Evolutionary conservation across 2,888 invertebrate species (phyloP).

Genomic region (Rapana venosa): DNA sequence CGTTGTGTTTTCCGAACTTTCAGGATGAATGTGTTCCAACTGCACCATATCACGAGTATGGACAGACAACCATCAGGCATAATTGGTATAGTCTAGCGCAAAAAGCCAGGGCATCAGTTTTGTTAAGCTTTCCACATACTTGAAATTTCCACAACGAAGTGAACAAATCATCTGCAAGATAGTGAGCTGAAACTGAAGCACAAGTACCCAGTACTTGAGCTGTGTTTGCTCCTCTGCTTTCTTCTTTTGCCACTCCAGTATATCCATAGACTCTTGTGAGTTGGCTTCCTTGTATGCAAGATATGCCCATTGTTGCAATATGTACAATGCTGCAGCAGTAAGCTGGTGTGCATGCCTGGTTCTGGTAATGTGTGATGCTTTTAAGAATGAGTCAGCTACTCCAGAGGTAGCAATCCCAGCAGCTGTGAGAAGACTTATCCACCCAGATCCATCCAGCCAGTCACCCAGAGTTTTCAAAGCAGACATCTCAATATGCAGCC

Average conservation of each 20-base stretch:
- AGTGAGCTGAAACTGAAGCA: background rate
- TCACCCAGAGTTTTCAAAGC: constrained; percentile 58
- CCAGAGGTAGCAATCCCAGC: constrained; percentile 62
- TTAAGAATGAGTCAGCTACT: constrained; percentile 59
- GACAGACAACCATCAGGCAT: constrained; percentile 51
- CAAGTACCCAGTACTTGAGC: constrained; percentile 45
- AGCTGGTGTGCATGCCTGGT: constrained; percentile 6
- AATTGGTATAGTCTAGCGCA: constrained; percentile 47
- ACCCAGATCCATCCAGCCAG: constrained; percentile 62
- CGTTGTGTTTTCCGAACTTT: constrained; percentile 36
- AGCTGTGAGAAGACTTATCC: constrained; percentile 55
- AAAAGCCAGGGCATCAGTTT: constrained; percentile 48
- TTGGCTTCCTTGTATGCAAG: background rate
- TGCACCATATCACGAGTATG: constrained; percentile 41
- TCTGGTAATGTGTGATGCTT: constrained; percentile 50
- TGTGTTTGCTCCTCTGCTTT: constrained; percentile 27
- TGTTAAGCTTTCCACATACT: constrained; percentile 39
- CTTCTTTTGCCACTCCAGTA: constrained; percentile 20
- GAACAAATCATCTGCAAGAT: constrained; percentile 18
- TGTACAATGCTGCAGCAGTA: constrained; percentile 23
- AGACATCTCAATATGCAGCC: constrained; percentile 58
- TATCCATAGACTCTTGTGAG: background rate
- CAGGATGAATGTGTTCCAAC: constrained; percentile 2
- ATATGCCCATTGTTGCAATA: background rate
- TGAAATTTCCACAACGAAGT: constrained; percentile 5